Conservation (phyloP, 2,888 invertebrate species). For the Tetropium fuscum region DNA sequence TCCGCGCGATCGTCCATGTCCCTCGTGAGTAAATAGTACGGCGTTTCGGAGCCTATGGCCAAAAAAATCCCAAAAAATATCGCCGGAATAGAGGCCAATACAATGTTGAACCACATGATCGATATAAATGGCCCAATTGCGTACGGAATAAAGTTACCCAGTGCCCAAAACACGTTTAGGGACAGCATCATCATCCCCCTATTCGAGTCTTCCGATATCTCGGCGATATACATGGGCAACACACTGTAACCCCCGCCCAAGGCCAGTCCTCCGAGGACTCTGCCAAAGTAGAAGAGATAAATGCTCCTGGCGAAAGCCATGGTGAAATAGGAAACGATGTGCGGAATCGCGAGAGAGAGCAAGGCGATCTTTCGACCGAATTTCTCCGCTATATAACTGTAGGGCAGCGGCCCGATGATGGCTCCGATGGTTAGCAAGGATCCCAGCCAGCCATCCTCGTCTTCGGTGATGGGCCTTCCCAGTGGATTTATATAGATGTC, state of each 20-base stretch:
- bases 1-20: conserved; percentile 73
- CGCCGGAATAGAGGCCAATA: conserved; percentile 62
- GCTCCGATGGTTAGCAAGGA: conserved; percentile 66
- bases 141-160: conserved; percentile 78
- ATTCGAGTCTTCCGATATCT: conserved; percentile 80
- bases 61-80: conserved; percentile 72
- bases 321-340: conserved; percentile 42
- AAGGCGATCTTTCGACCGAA: conserved; percentile 77
- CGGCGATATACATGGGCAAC: conserved; percentile 87
- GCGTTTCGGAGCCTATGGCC: conserved; percentile 77
- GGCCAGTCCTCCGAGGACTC: conserved; percentile 71
- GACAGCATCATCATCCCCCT: conserved; percentile 77
- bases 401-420: conserved; percentile 73
- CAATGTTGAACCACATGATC: conserved; percentile 72
- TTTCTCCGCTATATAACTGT: conserved; percentile 73
- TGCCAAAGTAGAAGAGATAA: conserved; percentile 57
- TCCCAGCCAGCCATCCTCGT: conserved; percentile 68
- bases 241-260: conserved; percentile 79
- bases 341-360: conserved; percentile 64
- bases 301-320: conserved; percentile 42
- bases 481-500: conserved; percentile 57
- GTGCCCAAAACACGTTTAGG: conserved; percentile 77
- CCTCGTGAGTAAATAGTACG: conserved; percentile 74
- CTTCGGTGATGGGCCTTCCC: conserved; percentile 51
- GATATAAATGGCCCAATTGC: conserved; percentile 76